Conservation (phyloP, 2,797 vertebrate genomes). For the Dipus sagitta region DNA sequence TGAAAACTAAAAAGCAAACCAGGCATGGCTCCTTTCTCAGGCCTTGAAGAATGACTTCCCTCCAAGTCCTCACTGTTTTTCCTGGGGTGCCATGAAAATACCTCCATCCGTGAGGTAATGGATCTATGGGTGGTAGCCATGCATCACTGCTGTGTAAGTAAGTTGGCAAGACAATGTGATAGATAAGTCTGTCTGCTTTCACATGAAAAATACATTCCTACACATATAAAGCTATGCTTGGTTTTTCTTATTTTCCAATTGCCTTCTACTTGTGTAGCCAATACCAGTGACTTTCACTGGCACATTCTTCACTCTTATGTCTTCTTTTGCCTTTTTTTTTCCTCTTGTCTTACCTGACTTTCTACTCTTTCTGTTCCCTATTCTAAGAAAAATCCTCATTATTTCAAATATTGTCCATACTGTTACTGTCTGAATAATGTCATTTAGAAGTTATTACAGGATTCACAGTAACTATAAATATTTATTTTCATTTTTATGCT, state of each 20-base stretch:
- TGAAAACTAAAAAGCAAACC: neutral
- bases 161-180: neutral
- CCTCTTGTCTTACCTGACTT: neutral
- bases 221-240: neutral
- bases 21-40: neutral
- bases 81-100: neutral
- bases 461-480: neutral
- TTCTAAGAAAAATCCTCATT: conserved; percentile 7
- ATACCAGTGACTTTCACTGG: neutral
- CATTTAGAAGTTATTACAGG: neutral
- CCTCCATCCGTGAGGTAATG: neutral
- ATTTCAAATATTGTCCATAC: conserved; percentile 47
- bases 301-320: neutral
- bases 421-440: conserved; percentile 27
- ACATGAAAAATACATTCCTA: neutral
- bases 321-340: neutral
- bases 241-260: neutral
- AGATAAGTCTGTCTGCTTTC: neutral
- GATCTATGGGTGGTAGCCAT: neutral
- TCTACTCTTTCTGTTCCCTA: conserved; percentile 39
- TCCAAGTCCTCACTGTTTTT: neutral
- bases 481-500: neutral
- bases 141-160: neutral
- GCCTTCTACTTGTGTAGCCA: conserved; percentile 18
- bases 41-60: neutral